Base-by-base conservation (phyloP, 2,797 vertebrate species). In the Leuciscus waleckii region DNA sequence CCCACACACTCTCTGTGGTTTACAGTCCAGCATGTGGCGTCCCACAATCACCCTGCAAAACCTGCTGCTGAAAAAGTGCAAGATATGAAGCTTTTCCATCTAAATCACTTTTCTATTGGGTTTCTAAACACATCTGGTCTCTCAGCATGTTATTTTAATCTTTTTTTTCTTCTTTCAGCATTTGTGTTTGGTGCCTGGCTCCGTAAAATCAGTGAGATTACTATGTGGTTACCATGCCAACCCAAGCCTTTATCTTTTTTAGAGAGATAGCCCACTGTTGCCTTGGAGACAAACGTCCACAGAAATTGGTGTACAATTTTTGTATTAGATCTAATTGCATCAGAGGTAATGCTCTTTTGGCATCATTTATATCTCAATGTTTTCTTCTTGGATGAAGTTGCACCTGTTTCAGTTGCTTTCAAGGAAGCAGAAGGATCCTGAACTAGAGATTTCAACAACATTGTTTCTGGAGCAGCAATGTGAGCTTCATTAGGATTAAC, bases 161-260 rank as follows among this genome's bases (percentile, higher is more conserved):
- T 35, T 7, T 23, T 49, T 54, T 19, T 32, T 4, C 35, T 2
- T 37, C n/a, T 37, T 1, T 23, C 11, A 17, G 16, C 71, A 5
- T 46, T 88, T 46, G 2, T 77, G 19, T 69, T 76, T 85, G 82
- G 9, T 73, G 69, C 77, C 73, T 83, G n/a, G 49, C 84, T 83
- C 77, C 77, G 84, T 74, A 71, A 56, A 71, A 82, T 69, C 79
- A 78, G 29, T 37, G 79, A 41, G 76, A 83, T 80, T 70, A 83
- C 70, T 74, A 37, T 61, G 58, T 75, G 16, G 89, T 90, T 88
- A 81, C 87, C 89, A 88, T 88, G 87, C 85, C 89, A 88, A 88
- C 89, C 69, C 83, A 85, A 88, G 32, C 81, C 87, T 70, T 82
- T 71, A 80, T 88, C 75, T 86, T 68, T 69, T 89, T 89, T 43